phyloP scores from a whole-genome alignment of 2,888 invertebrate species.

The Polydrusus cervinus region DNA sequence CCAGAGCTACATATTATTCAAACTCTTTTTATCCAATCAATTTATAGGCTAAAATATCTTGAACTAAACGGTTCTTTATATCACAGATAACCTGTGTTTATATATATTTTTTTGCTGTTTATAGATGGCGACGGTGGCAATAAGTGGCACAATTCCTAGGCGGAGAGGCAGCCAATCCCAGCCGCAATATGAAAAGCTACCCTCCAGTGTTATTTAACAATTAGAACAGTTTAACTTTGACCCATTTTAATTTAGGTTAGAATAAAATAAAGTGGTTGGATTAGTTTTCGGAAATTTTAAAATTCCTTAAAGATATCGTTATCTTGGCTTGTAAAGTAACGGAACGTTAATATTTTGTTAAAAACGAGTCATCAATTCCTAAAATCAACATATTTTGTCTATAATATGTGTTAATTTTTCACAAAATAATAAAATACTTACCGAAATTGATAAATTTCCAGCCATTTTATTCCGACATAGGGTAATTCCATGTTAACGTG shows the following conservation, averaged over 20 bases:
- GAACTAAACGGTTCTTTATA: too few species aligned
- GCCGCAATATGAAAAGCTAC: conserved; percentile 74
- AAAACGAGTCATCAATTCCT: background rate
- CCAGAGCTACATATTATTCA: too few species aligned
- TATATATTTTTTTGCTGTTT: background rate
- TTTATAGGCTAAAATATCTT: too few species aligned
- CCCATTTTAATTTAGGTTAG: conserved; percentile 35
- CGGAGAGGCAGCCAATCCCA: conserved; percentile 73
- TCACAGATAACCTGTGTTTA: too few species aligned
- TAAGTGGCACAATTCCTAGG: conserved; percentile 78
- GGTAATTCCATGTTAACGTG: too few species aligned
- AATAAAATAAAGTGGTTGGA: conserved; percentile 22
- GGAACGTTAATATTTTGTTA: background rate
- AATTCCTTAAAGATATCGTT: too few species aligned
- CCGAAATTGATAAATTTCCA: background rate
- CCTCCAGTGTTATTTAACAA: conserved; percentile 75
- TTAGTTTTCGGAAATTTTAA: background rate
- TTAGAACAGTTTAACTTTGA: conserved; percentile 50
- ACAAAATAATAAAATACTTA: too few species aligned
- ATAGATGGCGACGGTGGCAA: conserved; percentile 71
- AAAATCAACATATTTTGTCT: too few species aligned
- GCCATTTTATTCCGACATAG: conserved; percentile 12
- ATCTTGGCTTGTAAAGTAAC: background rate
- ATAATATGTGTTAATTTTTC: too few species aligned
- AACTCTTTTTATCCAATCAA: too few species aligned